Evolutionary conservation across 1,140 invertebrate genomes (phyloP), one percentile per base, ranked within the genome.

Genomic region (Drosophila orosa): DNA sequence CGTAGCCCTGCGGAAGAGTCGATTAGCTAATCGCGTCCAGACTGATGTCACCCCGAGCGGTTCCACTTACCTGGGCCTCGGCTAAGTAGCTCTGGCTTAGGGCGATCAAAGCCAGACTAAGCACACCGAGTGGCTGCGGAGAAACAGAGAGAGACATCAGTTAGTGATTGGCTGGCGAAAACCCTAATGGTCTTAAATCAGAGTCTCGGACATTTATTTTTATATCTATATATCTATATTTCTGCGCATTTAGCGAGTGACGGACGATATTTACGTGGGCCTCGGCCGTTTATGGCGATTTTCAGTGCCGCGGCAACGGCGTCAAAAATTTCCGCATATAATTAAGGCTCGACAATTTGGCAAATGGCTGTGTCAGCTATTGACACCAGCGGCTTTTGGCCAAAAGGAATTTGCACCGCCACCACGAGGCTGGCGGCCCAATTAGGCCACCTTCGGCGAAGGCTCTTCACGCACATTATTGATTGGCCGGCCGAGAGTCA

Each of bases 111-210:
- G 72, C 71, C 39, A 90, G 57, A 15, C 69, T 58, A 39, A 80
- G n/a, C 37, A 78, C 25, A 24, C 54, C 48, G 68, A 76, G 85
- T 57, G 78, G 85, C 90, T 91, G 78, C n/a, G 78, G 78, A 45
- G 19, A 68, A 33, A 68, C 8, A 55, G 25, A 63, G 3, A 40
- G 24, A 55, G 22, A 40, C 33, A 58, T 67, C 35, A 39, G 45
- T 61, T 42, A 25, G 33, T 48, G 25, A 59, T 65, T 69, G 50
- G 59, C 39, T 65, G 66, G 44, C 37, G 48, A 76, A 61, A 57
- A 48, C n/a, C 15, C 9, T 40, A 67, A 66, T 55, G 55, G 55
- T 68, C 48, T 54, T 60, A 68, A 79, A 73, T 73, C 61, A 66
- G 54, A 48, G 33, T 42, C 56, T 66, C 37, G 35, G 47, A 54